A percentile compares a stretch with the other conserved stretches of the same genome.
These are phyloP conservation scores for Neofelis nebulosa DNA, from an alignment of 2,113 vertebrate species.

Conservation along the genomic window DNA sequence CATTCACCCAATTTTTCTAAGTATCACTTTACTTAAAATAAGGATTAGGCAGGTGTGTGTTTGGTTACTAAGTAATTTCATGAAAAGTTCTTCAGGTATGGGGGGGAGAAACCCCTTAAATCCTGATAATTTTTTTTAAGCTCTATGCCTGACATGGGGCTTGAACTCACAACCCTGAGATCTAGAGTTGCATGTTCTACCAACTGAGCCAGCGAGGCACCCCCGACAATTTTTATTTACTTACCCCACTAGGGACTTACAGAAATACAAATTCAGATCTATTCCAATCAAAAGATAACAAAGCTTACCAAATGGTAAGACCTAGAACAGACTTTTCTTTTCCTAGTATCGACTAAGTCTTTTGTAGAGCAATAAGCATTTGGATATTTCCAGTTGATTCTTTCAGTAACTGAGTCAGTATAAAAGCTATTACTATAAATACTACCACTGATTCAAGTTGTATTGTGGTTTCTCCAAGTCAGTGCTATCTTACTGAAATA, in stretches of 20 bases:
- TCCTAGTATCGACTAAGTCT: background rate
- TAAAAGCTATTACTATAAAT: background rate
- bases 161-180: background rate
- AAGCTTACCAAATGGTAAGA: background rate
- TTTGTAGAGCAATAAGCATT: background rate
- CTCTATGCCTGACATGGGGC: background rate
- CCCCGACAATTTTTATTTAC: background rate
- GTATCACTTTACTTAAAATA: background rate
- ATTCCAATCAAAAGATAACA: background rate
- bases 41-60: background rate
- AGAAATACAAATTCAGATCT: background rate
- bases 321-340: background rate
- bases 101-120: background rate
- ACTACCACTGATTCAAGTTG: background rate
- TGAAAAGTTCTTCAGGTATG: background rate
- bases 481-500: background rate
- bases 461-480: background rate
- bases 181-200: background rate
- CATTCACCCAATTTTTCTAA: background rate
- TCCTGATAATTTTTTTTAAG: background rate
- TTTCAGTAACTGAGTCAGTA: background rate
- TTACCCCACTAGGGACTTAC: background rate
- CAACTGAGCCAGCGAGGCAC: background rate
- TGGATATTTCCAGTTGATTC: background rate
- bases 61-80: background rate